phyloP scores from a whole-genome alignment of 2,888 invertebrate species.

The Caenorhabditis sp. region DNA sequence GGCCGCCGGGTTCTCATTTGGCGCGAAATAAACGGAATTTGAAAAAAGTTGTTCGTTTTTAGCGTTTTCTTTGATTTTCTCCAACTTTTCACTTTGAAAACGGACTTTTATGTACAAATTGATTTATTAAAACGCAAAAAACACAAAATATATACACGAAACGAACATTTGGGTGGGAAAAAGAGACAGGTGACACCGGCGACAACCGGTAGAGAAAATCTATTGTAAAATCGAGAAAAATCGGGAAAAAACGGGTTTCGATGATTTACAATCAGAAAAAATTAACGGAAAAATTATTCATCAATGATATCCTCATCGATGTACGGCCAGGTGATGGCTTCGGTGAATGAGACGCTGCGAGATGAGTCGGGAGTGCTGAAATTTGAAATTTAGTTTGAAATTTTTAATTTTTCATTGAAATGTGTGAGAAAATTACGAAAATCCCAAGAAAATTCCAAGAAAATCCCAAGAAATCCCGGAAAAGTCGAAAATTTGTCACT shows the following conservation, averaged over 20 bases:
- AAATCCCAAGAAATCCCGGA: too few species aligned
- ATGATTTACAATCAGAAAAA: slow-evolving; percentile 22
- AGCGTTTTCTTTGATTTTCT: not conserved
- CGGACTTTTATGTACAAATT: slow-evolving; percentile 4
- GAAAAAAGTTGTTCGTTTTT: not conserved
- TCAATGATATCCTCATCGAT: slow-evolving; percentile 77
- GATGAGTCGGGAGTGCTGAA: slow-evolving; percentile 78
- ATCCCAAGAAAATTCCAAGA: too few species aligned
- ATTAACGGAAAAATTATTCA: slow-evolving; percentile 22
- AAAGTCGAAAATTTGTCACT: too few species aligned
- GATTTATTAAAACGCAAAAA: slow-evolving; percentile 21
- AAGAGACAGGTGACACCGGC: slow-evolving; percentile 27
- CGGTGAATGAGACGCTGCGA: slow-evolving; percentile 78
- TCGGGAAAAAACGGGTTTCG: slow-evolving; percentile 13
- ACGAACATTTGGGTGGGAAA: slow-evolving; percentile 3
- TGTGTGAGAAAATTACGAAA: too few species aligned
- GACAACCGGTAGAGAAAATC: slow-evolving; percentile 41
- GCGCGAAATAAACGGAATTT: not conserved
- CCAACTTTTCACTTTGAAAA: not conserved
- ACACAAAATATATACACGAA: slow-evolving; percentile 44
- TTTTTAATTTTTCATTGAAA: too few species aligned
- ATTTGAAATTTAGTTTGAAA: too few species aligned
- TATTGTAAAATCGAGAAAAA: slow-evolving; percentile 12
- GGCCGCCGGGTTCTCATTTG: not conserved
- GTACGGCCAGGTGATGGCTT: slow-evolving; percentile 78